phyloP scores from a whole-genome alignment of 2,797 vertebrate genomes.

The Coregonus ussuriensis region DNA sequence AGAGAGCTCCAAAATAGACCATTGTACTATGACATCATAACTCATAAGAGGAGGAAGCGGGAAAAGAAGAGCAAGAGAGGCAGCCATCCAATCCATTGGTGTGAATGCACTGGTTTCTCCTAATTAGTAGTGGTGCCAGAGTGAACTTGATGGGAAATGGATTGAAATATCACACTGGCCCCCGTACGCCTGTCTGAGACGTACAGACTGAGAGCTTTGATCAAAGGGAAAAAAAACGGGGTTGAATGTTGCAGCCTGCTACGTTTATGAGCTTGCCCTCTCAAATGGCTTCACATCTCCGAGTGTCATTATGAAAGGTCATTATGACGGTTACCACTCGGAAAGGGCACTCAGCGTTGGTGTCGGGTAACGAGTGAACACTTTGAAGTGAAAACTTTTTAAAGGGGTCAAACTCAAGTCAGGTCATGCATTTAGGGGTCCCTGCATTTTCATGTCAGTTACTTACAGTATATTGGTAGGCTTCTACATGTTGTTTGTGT shows the following conservation, averaged over 20 bases:
- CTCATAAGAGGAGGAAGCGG: constrained; percentile 33
- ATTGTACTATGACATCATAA: constrained; percentile 38
- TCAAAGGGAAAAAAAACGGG: constrained; percentile 55
- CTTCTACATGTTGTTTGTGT: constrained; percentile 9
- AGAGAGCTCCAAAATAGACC: constrained; percentile 54
- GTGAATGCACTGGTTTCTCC: constrained; percentile 27
- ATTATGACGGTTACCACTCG: constrained; percentile 56
- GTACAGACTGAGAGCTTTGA: constrained; percentile 27
- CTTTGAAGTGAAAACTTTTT: constrained; percentile 4
- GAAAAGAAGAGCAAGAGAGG: constrained; percentile 10
- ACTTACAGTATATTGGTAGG: neutral
- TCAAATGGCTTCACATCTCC: constrained; percentile 56
- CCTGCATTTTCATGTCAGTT: neutral
- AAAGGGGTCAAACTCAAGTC: constrained; percentile 34
- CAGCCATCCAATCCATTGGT: constrained; percentile 33
- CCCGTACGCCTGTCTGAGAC: constrained; percentile 28
- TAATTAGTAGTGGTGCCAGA: constrained; percentile 37
- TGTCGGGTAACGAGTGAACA: constrained; percentile 53
- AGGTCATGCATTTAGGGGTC: neutral
- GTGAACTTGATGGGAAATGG: constrained; percentile 40
- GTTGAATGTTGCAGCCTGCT: constrained; percentile 55
- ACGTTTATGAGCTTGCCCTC: constrained; percentile 57
- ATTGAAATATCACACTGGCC: constrained; percentile 66
- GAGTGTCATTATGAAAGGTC: constrained; percentile 60
- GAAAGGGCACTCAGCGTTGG: constrained; percentile 43